Evolutionary conservation across 2,797 vertebrate genomes (phyloP), one percentile per base, ranked within the genome.

Genomic region (Rhinatrema bivittatum): DNA sequence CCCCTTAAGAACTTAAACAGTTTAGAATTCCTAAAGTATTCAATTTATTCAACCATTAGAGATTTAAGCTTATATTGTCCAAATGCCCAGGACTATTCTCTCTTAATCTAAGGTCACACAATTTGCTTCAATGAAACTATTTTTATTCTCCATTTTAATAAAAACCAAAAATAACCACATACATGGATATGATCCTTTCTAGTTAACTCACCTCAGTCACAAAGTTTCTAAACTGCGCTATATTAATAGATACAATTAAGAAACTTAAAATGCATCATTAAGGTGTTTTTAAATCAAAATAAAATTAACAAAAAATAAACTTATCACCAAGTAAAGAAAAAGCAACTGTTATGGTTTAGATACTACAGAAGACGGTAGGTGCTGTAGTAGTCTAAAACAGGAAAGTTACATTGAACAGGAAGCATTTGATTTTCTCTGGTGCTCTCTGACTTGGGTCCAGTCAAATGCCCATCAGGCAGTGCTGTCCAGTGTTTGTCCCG

Each of bases 401-500:
- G 77, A 67, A 66, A 76, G 68, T 65, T 60, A 61, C 48, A 72
- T 78, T 75, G 82, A 82, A 73, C 16, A 72, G 78, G 83, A 91
- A 87, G 87, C 85, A 78, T 80, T 57, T 63, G 89, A 87, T 78
- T 93, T 90, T 88, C 89, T 91, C 81, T 86, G 88, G 89, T 88
- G 91, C 90, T 90, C 87, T 82, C 39, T 50, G 70, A 68, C 70
- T 59, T 59, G 60, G 66, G 60, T 70, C 73, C 69, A 43, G 53
- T 69, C 58, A 54, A 65, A 66, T 57, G 74, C 66, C 70, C 71
- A 84, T 86, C 87, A 87, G 72, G 88, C 76, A 52, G 84, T 84
- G 82, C 87, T 87, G 51, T 94, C 93, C 87, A 92, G 82, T 74
- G 85, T 87, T 82, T 91, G 88, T 89, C 89, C 80, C 86, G 88